Base-by-base conservation (phyloP, 2,113 vertebrate genomes). In the Atlantisia rogersi region DNA sequence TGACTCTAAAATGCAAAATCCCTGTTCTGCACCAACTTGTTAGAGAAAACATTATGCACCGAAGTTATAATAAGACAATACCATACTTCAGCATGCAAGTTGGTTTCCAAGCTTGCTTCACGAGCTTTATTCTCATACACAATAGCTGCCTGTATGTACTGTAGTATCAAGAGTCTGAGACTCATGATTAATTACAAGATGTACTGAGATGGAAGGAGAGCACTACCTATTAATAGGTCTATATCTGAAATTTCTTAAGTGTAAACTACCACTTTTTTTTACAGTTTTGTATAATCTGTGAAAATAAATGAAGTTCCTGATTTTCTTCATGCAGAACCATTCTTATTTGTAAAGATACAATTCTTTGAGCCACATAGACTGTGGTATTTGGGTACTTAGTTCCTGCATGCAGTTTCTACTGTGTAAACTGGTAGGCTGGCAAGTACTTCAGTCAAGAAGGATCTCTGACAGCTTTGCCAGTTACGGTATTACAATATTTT, bases 1-100 rank as follows among this genome's bases (percentile, higher is more conserved):
- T 78, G 83, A 75, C 74, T 88, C 79, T 86, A 60, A 95, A 97
- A 97, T 88, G 71, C 71, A 78, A 17, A 80, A 87, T 81, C 69
- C 64, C 18, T 53, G 39, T 86, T 79, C 88, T 58, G 16, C 5
- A 35, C 73, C 84, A 84, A 12, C 95, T 92, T 92, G 68, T 94
- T 94, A 94, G 89, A 91, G 90, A 71, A 95, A 95, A 68, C 73
- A 37, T 94, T 84, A 86, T 58, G 74, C 15, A 6, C 53, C 4
- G 12, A 52, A 91, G 92, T 85, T 91, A 21, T 42, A 64, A 62
- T 84, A 64, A 67, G 81, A 82, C 44, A 65, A 73, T 50, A 29
- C 56, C 25, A 5, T 68, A 63, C 60, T 71, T 89, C 55, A 94
- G 58, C 55, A 28, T 42, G 50, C 64, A 75, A 31, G 77, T 75